A percentile compares a stretch with the other conserved stretches of the same genome.
These are phyloP conservation scores for Alligator mississippiensis DNA, from an alignment of 2,113 vertebrate species.

Conservation along the genomic window DNA sequence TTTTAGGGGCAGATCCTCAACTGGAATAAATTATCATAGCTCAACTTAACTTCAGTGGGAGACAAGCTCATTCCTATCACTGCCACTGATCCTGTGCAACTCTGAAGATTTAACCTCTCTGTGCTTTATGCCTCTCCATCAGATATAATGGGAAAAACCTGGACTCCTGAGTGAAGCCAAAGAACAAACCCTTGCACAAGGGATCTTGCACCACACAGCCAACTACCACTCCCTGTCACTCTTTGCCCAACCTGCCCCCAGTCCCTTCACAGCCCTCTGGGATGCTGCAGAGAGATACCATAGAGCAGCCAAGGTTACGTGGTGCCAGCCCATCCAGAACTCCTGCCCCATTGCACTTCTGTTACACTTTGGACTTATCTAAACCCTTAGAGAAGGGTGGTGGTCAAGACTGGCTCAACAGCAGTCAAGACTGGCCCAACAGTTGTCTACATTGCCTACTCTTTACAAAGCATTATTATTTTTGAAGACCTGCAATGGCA, in stretches of 20 bases:
- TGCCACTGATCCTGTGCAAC: background rate
- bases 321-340: background rate
- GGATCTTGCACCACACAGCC: background rate
- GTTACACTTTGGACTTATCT: background rate
- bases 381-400: background rate
- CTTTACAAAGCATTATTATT: background rate
- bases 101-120: background rate
- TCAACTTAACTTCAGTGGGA: background rate
- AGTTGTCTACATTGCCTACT: background rate
- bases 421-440: fast-evolving
- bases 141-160: fast-evolving
- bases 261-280: background rate
- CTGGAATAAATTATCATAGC: background rate
- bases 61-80: background rate
- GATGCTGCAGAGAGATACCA: background rate
- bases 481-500: background rate
- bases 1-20: background rate
- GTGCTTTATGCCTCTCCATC: background rate
- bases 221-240: background rate
- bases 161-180: background rate
- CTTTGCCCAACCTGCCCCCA: background rate
- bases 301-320: background rate
- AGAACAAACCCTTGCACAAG: background rate
- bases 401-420: background rate
- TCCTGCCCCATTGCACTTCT: fast-evolving